Percentiles rank a stretch among this genome's conserved stretches.
Evolutionary conservation across 2,888 invertebrate genomes (phyloP).

Genomic region (Drosophila formosana): DNA sequence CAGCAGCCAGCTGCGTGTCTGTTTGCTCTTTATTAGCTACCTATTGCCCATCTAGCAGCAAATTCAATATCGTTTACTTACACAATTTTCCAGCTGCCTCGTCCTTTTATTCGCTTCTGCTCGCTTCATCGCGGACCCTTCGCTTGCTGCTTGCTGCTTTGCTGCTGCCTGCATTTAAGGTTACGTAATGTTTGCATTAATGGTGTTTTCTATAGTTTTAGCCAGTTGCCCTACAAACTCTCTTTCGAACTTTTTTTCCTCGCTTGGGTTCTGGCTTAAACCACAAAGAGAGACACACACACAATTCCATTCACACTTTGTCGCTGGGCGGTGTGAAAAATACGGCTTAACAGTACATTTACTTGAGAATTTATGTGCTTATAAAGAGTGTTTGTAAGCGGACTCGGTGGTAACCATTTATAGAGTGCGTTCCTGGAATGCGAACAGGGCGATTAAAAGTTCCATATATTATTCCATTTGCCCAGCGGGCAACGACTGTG

Average conservation of each 20-base stretch:
- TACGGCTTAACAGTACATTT: slow-evolving; percentile 79
- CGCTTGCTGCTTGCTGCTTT: neutral
- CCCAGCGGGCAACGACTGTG: slow-evolving; percentile 23
- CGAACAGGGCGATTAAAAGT: slow-evolving; percentile 48
- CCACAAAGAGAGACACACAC: slow-evolving; percentile 22
- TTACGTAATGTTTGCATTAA: slow-evolving; percentile 60
- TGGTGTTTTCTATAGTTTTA: slow-evolving; percentile 43
- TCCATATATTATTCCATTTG: slow-evolving; percentile 70
- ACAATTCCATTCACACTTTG: slow-evolving; percentile 61
- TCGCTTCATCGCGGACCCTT: neutral
- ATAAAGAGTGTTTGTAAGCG: slow-evolving; percentile 50
- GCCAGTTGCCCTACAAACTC: neutral
- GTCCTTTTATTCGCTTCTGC: neutral
- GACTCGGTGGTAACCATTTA: slow-evolving; percentile 10
- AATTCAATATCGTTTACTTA: slow-evolving; percentile 73
- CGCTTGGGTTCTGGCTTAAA: slow-evolving; percentile 9
- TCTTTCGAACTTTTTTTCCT: neutral
- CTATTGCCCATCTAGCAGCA: slow-evolving; percentile 52
- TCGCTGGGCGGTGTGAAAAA: slow-evolving; percentile 60
- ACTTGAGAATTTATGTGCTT: slow-evolving; percentile 75
- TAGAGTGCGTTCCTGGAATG: slow-evolving; percentile 33
- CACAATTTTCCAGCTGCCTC: slow-evolving; percentile 55
- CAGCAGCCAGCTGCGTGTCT: slow-evolving; percentile 50
- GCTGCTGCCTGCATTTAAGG: slow-evolving; percentile 30
- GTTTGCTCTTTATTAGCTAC: slow-evolving; percentile 66